Percentiles rank a stretch among this genome's conserved stretches.
These are phyloP conservation scores for Hypsopygia costalis DNA, from an alignment of 2,888 invertebrate species.

Conservation along the genomic window DNA sequence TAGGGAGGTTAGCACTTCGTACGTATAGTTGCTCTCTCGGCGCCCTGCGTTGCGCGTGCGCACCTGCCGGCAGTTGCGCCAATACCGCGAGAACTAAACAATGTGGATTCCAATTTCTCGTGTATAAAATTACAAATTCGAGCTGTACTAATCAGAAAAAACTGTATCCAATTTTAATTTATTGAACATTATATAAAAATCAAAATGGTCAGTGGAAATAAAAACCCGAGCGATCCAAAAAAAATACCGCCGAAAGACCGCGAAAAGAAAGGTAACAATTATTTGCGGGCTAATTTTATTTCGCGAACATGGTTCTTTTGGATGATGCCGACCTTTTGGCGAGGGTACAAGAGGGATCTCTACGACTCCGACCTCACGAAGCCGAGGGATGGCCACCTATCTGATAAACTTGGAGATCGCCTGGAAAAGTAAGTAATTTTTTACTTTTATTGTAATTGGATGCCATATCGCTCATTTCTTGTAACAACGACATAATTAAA, in stretches of 20 bases:
- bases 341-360: conserved; percentile 83
- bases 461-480: no score
- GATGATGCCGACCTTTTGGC: conserved; percentile 79
- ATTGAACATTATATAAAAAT: conserved; percentile 7
- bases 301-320: conserved; percentile 73
- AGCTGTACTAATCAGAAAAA: conserved; percentile 5
- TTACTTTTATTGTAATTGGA: background rate
- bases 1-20: conserved; percentile 54
- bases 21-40: conserved; percentile 49
- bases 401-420: conserved; percentile 82
- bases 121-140: conserved; percentile 14
- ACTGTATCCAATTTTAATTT: conserved; percentile 16
- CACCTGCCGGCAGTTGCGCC: conserved; percentile 36
- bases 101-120: conserved; percentile 44
- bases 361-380: conserved; percentile 85
- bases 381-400: conserved; percentile 84
- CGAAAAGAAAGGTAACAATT: conserved; percentile 71
- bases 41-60: conserved; percentile 59
- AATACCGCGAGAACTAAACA: conserved; percentile 39
- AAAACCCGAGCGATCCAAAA: conserved; percentile 58
- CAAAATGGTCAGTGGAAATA: conserved; percentile 76
- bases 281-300: conserved; percentile 60
- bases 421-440: conserved; percentile 80
- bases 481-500: no score
- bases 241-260: conserved; percentile 70